These are phyloP conservation scores for Tinamus major DNA, from an alignment of 2,797 vertebrate genomes.

Conservation along the genomic window DNA sequence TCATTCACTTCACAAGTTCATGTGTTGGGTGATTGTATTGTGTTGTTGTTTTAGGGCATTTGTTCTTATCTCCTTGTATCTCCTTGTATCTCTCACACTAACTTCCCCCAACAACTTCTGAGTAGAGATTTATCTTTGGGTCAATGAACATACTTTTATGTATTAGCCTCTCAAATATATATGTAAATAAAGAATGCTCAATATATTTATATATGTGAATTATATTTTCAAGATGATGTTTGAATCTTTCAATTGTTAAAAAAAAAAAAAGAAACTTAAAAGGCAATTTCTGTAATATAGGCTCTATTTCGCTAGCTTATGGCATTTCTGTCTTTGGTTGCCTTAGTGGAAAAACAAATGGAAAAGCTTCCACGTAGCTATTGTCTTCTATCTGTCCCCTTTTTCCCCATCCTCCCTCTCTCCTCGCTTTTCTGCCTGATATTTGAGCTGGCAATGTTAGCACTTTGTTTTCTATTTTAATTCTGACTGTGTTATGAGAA, in stretches of 20 bases:
- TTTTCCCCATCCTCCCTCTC: background rate
- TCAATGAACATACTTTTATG: background rate
- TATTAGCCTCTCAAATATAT: background rate
- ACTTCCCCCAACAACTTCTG: background rate
- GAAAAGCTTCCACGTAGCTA: background rate
- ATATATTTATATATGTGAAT: background rate
- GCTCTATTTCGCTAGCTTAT: background rate
- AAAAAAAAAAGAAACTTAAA: background rate
- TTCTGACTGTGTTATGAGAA: background rate
- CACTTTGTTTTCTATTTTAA: conserved; percentile 5
- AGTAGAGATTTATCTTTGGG: background rate
- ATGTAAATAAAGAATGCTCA: background rate
- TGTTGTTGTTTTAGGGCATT: background rate
- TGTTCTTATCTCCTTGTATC: background rate
- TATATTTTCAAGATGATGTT: background rate
- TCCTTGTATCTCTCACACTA: too few relatives aligned
- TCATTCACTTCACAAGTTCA: background rate
- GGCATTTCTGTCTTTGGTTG: background rate
- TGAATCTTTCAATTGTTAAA: background rate
- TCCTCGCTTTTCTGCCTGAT: background rate
- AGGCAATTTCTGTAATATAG: background rate
- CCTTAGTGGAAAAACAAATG: background rate
- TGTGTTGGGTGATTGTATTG: background rate
- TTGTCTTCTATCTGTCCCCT: background rate
- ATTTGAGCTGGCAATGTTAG: background rate